phyloP scores from a whole-genome alignment of 2,113 vertebrate species.

The Neodontobutis hainanensis region DNA sequence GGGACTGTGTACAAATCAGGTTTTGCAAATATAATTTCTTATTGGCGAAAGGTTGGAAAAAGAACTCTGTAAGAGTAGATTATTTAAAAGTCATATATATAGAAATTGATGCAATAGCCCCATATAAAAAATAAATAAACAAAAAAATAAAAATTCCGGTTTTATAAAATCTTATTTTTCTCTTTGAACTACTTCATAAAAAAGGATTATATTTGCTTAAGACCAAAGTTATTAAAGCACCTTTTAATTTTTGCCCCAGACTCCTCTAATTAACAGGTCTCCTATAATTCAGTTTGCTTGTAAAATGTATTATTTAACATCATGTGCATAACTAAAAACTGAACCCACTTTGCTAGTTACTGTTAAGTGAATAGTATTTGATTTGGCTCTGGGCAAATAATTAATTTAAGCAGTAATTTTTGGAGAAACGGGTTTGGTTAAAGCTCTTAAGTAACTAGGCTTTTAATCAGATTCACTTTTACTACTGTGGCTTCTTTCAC shows the following conservation, averaged over 20 bases:
- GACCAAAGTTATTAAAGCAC: no score
- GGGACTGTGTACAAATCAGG: no score
- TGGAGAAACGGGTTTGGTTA: not conserved
- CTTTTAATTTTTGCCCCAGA: not conserved
- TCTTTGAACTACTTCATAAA: not conserved
- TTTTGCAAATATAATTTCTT: no score
- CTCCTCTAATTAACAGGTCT: not conserved
- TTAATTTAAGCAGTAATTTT: not conserved
- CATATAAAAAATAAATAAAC: no score
- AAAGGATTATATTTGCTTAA: not conserved
- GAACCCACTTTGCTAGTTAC: not conserved
- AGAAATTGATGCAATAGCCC: no score
- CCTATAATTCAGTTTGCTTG: not conserved
- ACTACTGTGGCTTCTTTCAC: constrained; percentile 1
- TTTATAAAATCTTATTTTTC: not conserved
- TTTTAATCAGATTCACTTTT: not conserved
- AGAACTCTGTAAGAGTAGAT: no score
- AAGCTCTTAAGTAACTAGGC: no score
- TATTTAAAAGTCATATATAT: no score
- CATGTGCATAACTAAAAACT: not conserved
- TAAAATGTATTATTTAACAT: constrained; percentile 13
- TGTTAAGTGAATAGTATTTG: not conserved
- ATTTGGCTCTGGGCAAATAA: not conserved
- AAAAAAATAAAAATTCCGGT: no score
- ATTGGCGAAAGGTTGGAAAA: no score